Conservation (phyloP, 2,888 invertebrate genomes). For the Hirtodrosophila cameraria region DNA sequence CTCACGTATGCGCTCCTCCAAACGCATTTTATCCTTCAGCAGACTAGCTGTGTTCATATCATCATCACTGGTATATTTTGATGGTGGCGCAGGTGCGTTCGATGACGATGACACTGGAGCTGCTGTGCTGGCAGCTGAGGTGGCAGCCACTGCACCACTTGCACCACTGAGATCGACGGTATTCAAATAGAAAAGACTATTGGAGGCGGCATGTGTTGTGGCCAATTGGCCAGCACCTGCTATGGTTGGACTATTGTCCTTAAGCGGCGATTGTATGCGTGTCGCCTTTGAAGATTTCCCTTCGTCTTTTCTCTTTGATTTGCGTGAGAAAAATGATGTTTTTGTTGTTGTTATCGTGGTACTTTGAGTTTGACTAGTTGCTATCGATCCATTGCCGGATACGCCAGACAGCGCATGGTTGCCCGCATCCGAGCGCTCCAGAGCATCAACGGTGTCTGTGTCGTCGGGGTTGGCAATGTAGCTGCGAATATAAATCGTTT, state of each 20-base stretch:
- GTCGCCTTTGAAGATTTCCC: constrained; percentile 81
- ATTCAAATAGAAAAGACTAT: constrained; percentile 81
- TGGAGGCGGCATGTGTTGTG: constrained; percentile 64
- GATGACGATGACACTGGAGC: constrained; percentile 35
- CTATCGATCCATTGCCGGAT: constrained; percentile 54
- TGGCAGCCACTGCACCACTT: constrained; percentile 19
- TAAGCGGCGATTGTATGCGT: constrained; percentile 82
- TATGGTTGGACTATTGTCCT: constrained; percentile 76
- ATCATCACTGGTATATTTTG: constrained; percentile 64
- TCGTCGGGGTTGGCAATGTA: constrained; percentile 82
- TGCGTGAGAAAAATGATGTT: constrained; percentile 83
- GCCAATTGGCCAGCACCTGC: constrained; percentile 38
- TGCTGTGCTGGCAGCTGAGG: constrained; percentile 11
- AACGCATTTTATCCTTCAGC: constrained; percentile 84
- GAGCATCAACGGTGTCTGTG: constrained; percentile 52
- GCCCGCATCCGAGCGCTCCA: constrained; percentile 56
- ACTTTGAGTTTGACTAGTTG: constrained; percentile 66
- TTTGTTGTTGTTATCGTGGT: constrained; percentile 78
- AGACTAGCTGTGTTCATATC: constrained; percentile 58
- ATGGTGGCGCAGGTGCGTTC: constrained; percentile 39
- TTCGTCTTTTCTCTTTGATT: constrained; percentile 84
- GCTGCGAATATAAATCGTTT: constrained; percentile 46
- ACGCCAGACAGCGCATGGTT: constrained; percentile 23
- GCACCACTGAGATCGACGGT: constrained; percentile 79
- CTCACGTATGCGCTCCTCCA: constrained; percentile 83